phyloP scores from a whole-genome alignment of 2,888 invertebrate genomes.

The Tetramorium bicarinatum region DNA sequence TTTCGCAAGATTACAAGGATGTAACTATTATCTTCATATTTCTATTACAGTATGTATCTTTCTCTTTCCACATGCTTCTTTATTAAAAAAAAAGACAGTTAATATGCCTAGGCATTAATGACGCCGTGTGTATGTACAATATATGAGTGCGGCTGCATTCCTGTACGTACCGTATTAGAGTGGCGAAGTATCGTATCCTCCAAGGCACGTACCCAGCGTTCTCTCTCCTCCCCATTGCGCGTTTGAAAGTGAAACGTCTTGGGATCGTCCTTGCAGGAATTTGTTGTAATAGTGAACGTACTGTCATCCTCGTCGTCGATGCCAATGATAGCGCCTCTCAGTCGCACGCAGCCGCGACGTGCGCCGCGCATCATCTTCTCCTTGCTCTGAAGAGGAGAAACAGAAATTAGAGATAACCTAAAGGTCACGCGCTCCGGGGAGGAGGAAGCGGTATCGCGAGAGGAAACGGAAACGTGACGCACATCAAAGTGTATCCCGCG shows the following conservation, averaged over 20 bases:
- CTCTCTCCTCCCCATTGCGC: slow-evolving; percentile 96
- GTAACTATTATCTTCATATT: slow-evolving; percentile 10
- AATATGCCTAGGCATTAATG: too few species aligned
- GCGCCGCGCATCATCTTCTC: slow-evolving; percentile 99
- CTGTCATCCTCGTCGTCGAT: slow-evolving; percentile 99
- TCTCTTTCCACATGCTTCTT: too few species aligned
- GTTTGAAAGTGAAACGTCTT: slow-evolving; percentile 99
- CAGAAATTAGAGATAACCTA: not conserved
- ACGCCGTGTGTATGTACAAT: not conserved
- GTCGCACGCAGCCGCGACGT: slow-evolving; percentile 97
- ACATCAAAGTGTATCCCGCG: not conserved
- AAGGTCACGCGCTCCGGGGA: not conserved
- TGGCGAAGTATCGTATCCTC: slow-evolving; percentile 97
- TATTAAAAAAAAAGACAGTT: too few species aligned
- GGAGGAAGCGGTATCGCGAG: not conserved
- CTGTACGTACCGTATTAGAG: slow-evolving; percentile 88
- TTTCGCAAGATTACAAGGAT: not conserved
- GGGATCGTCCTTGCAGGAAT: slow-evolving; percentile 92
- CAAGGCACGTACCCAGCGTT: slow-evolving; percentile 97
- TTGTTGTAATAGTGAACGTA: slow-evolving; percentile 97
- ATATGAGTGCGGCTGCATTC: not conserved
- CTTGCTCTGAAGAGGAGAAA: slow-evolving; percentile 92
- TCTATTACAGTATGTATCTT: not conserved
- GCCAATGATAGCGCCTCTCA: slow-evolving; percentile 98
- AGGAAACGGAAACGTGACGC: not conserved